These are phyloP conservation scores for Macrophya annulata DNA, from an alignment of 2,888 invertebrate species.

Conservation along the genomic window DNA sequence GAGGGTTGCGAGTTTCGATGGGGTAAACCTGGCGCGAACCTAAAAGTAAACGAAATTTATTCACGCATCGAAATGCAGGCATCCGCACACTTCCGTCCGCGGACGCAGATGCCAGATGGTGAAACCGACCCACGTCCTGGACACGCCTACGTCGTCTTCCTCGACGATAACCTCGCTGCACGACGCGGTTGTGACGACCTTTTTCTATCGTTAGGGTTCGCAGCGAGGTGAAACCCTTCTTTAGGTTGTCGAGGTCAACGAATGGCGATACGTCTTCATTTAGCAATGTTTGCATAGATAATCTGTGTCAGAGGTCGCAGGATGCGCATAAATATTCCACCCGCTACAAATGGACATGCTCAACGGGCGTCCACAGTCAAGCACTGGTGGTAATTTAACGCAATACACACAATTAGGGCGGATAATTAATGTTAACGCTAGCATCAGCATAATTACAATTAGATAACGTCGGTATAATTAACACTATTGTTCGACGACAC, in stretches of 20 bases:
- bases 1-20: slow-evolving; percentile 42
- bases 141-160: slow-evolving; percentile 49
- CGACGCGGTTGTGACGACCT: neutral
- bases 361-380: slow-evolving; percentile 63
- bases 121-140: slow-evolving; percentile 7
- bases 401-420: slow-evolving; percentile 64
- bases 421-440: slow-evolving; percentile 69
- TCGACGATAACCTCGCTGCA: slow-evolving; percentile 29
- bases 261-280: slow-evolving; percentile 49
- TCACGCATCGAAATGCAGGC: slow-evolving; percentile 52
- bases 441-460: slow-evolving; percentile 70
- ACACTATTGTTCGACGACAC: slow-evolving; percentile 65
- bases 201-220: slow-evolving; percentile 28
- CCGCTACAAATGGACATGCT: slow-evolving; percentile 65
- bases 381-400: slow-evolving; percentile 66
- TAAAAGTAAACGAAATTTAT: slow-evolving; percentile 52
- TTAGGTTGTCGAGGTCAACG: neutral
- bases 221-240: slow-evolving; percentile 20
- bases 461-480: slow-evolving; percentile 70
- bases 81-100: slow-evolving; percentile 5
- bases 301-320: slow-evolving; percentile 53
- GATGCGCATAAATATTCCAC: slow-evolving; percentile 66
- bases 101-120: slow-evolving; percentile 44
- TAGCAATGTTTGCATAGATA: slow-evolving; percentile 23
- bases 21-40: slow-evolving; percentile 38